Evolutionary conservation across 2,113 vertebrate species (phyloP).

Genomic region (Platichthys flesus): DNA sequence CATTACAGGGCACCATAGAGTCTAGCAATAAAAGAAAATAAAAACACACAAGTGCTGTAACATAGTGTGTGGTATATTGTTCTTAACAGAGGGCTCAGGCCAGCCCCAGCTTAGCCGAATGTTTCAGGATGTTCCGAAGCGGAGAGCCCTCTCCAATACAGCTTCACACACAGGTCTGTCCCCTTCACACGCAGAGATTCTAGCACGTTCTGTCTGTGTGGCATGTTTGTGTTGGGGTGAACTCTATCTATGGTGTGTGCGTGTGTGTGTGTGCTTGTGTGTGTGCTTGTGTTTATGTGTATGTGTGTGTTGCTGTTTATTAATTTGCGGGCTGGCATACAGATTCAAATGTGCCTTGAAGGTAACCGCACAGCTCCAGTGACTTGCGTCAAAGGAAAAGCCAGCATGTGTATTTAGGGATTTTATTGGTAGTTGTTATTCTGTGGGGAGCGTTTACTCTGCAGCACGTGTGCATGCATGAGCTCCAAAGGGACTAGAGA

Average conservation of each 20-base stretch:
- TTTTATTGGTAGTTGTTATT: conserved; percentile 71
- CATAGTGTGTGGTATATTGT: conserved; percentile 82
- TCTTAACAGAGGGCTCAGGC: conserved; percentile 99
- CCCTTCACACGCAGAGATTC: conserved; percentile 85
- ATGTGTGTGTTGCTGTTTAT: conserved; percentile 69
- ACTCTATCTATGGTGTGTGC: conserved; percentile 73
- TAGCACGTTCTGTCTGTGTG: conserved; percentile 79
- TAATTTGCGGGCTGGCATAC: conserved; percentile 57
- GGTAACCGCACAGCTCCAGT: conserved; percentile 58
- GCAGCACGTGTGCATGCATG: conserved; percentile 73
- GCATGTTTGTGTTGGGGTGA: conserved; percentile 85
- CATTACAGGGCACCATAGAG: conserved; percentile 52
- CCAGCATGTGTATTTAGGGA: conserved; percentile 73
- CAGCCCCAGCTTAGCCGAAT: conserved; percentile 96
- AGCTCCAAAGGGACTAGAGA: conserved; percentile 58
- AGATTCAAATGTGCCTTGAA: conserved; percentile 63
- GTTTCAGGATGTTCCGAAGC: conserved; percentile 98
- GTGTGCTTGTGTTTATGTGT: conserved; percentile 77
- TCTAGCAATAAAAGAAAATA: conserved; percentile 50
- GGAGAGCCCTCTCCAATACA: conserved; percentile 96
- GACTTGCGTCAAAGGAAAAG: conserved; percentile 71
- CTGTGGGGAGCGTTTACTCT: conserved; percentile 64
- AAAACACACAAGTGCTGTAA: conserved; percentile 75
- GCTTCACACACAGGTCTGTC: conserved; percentile 94
- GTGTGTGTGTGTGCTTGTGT: conserved; percentile 78